Percentiles rank a stretch among this genome's conserved stretches.
These are phyloP conservation scores for Arctia plantaginis DNA, from an alignment of 2,888 invertebrate species.

Conservation along the genomic window DNA sequence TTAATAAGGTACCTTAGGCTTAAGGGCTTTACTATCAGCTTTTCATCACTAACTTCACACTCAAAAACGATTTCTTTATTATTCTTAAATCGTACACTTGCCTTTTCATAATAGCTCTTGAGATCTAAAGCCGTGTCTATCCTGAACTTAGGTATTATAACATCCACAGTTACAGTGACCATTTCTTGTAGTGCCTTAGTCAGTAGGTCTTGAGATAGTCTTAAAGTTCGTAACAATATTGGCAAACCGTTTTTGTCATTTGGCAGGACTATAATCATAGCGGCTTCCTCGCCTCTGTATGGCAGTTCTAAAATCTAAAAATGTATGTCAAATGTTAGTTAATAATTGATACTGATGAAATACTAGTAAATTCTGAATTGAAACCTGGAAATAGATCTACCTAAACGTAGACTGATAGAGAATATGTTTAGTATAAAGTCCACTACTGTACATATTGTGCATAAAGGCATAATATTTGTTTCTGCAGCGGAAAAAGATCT, in stretches of 20 bases:
- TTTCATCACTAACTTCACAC: neutral
- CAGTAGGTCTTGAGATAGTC: constrained; percentile 57
- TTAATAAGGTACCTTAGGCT: too few species aligned
- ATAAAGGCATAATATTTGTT: neutral
- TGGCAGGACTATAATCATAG: constrained; percentile 91
- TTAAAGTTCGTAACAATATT: constrained; percentile 57
- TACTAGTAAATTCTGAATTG: neutral
- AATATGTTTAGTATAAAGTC: neutral
- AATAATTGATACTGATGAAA: neutral
- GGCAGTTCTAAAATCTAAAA: constrained; percentile 89
- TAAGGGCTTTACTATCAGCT: neutral
- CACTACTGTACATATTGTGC: neutral
- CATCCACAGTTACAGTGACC: constrained; percentile 75
- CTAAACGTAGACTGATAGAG: too few species aligned
- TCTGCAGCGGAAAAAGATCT: neutral
- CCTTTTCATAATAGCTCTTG: constrained; percentile 54
- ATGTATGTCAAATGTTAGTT: neutral
- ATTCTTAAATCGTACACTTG: constrained; percentile 26
- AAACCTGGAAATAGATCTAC: too few species aligned
- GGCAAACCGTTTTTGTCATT: constrained; percentile 86
- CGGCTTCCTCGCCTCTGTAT: constrained; percentile 87
- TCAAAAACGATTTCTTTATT: neutral
- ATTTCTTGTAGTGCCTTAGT: constrained; percentile 79
- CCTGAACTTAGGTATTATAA: constrained; percentile 85
- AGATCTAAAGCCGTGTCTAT: constrained; percentile 56